These are phyloP conservation scores for Chionomys nivalis DNA, from an alignment of 2,113 vertebrate genomes.

Conservation along the genomic window DNA sequence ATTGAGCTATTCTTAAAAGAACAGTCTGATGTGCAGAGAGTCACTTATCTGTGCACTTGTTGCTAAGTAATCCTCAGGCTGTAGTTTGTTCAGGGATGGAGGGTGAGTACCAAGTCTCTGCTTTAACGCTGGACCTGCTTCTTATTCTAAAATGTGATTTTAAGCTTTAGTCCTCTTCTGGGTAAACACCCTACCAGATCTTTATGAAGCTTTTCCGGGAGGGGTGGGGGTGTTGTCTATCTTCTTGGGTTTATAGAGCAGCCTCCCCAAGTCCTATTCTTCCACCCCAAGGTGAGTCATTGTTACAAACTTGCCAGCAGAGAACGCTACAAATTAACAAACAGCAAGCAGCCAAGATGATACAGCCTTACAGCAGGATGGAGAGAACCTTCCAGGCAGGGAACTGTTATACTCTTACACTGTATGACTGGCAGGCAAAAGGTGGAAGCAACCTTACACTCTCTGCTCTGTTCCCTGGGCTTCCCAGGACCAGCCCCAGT, in stretches of 20 bases:
- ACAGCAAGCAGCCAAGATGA: slow-evolving; percentile 43
- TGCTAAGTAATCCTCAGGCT: slow-evolving; percentile 30
- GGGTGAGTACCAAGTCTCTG: neutral
- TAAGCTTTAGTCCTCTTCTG: neutral
- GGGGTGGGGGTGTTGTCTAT: neutral
- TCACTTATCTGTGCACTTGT: neutral
- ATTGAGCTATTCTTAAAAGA: neutral
- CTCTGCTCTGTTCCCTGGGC: neutral
- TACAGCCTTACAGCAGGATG: slow-evolving; percentile 37
- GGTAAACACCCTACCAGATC: neutral
- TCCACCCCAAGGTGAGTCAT: slow-evolving; percentile 51
- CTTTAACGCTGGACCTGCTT: neutral
- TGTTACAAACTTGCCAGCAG: slow-evolving; percentile 57
- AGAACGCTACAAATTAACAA: slow-evolving; percentile 61
- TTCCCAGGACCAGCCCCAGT: neutral
- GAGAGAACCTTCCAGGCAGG: neutral
- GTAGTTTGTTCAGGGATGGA: neutral
- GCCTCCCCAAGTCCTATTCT: slow-evolving; percentile 25
- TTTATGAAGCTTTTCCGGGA: neutral
- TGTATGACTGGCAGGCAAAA: accelerated
- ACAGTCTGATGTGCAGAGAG: neutral
- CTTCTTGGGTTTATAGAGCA: neutral
- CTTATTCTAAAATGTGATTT: slow-evolving; percentile 6
- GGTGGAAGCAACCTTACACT: accelerated
- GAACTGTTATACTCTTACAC: neutral